A percentile compares a stretch with the other conserved stretches of the same genome.
phyloP scores from a whole-genome alignment of 1,140 invertebrate species.

The Steinernema feltiae region DNA sequence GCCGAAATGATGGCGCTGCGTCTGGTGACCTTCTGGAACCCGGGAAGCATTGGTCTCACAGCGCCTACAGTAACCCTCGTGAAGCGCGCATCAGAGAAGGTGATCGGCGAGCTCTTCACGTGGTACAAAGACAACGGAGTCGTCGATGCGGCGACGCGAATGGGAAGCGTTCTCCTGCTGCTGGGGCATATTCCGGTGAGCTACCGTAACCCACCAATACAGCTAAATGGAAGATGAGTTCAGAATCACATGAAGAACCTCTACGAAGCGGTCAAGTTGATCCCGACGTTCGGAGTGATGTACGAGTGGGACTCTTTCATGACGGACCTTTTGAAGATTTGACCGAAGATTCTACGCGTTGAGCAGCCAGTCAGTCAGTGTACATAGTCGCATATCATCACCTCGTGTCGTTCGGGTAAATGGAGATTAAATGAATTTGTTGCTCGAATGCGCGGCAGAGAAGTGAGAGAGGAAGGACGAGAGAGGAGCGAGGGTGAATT shows the following conservation, averaged over 20 bases:
- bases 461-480: too few relatives aligned
- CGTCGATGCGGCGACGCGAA: constrained; percentile 35
- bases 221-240: constrained; percentile 12
- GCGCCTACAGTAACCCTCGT: constrained; percentile 17
- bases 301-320: constrained; percentile 46
- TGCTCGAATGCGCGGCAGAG: too few relatives aligned
- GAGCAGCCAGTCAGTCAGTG: too few relatives aligned
- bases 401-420: neutral
- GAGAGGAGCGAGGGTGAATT: too few relatives aligned
- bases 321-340: constrained; percentile 31
- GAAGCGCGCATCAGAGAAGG: constrained; percentile 36
- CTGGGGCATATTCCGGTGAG: constrained; percentile 38
- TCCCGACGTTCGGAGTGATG: constrained; percentile 43
- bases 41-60: constrained; percentile 37
- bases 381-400: constrained; percentile 1
- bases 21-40: constrained; percentile 51
- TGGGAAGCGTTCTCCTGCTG: constrained; percentile 42
- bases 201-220: neutral
- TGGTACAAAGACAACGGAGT: constrained; percentile 46
- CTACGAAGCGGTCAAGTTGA: constrained; percentile 35
- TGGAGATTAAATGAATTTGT: neutral
- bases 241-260: constrained; percentile 41
- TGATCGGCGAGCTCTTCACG: constrained; percentile 41
- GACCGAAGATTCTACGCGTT: constrained; percentile 17
- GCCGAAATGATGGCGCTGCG: constrained; percentile 52